phyloP scores from a whole-genome alignment of 2,888 invertebrate species.

The Achlya flavicornis region DNA sequence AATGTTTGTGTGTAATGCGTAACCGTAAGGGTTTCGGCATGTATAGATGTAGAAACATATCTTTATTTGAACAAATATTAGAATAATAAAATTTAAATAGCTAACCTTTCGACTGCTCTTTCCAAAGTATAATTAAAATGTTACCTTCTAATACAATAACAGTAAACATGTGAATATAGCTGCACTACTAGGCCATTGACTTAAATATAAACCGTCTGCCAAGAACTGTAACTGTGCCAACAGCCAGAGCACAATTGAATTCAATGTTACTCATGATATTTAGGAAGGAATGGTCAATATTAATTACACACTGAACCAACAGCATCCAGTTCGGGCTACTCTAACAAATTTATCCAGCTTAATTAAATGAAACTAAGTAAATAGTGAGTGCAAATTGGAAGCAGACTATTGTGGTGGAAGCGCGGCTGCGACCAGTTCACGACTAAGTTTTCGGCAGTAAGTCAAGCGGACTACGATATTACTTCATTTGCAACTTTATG shows the following conservation, averaged over 20 bases:
- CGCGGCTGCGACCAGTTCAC: constrained; percentile 39
- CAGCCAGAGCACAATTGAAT: neutral
- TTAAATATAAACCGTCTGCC: constrained; percentile 1
- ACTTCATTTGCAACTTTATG: constrained; percentile 81
- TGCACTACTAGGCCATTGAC: neutral
- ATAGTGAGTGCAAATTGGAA: constrained; percentile 63
- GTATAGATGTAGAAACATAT: too few relatives aligned
- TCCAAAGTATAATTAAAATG: neutral
- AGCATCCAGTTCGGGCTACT: constrained; percentile 36
- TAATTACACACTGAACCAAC: constrained; percentile 60
- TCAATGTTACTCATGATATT: constrained; percentile 18
- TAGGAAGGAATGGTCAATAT: constrained; percentile 60
- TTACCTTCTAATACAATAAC: neutral
- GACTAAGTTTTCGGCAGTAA: constrained; percentile 63
- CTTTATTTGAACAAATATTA: too few relatives aligned
- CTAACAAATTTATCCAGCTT: constrained; percentile 63
- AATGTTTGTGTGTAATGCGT: neutral
- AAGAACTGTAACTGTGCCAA: neutral
- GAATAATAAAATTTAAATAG: neutral
- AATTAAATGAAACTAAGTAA: constrained; percentile 76
- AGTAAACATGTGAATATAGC: neutral
- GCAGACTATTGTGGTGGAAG: constrained; percentile 49
- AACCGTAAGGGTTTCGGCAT: too few relatives aligned
- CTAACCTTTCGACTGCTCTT: too few relatives aligned
- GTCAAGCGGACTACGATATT: constrained; percentile 67